Conservation (phyloP, 2,888 invertebrate species). For the Diachrysia chrysitis region DNA sequence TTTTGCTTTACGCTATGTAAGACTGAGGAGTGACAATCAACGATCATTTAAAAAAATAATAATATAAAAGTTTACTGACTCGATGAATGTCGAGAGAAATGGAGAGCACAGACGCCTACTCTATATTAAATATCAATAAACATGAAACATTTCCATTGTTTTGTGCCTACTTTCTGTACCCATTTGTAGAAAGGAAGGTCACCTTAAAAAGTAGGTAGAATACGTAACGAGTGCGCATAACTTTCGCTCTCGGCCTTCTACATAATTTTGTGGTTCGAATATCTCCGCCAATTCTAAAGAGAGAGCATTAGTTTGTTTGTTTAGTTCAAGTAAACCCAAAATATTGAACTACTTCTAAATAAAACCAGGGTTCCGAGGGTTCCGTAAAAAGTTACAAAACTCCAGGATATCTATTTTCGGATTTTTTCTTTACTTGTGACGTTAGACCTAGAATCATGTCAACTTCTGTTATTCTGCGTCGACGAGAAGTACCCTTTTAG, state of each 20-base stretch:
- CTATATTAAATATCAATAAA: slow-evolving; percentile 7
- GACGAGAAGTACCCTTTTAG: no score
- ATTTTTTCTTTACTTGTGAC: no score
- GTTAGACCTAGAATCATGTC: no score
- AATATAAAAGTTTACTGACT: not conserved
- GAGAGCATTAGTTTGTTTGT: not conserved
- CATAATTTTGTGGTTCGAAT: slow-evolving; percentile 19
- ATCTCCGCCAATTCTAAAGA: not conserved
- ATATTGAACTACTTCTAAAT: not conserved
- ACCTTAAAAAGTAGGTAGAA: slow-evolving; percentile 12
- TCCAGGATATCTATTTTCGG: no score
- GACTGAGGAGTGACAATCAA: not conserved
- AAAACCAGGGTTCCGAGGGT: no score
- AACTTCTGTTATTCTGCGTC: no score
- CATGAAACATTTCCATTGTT: not conserved
- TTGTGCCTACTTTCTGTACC: slow-evolving; percentile 1
- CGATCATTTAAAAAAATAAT: not conserved
- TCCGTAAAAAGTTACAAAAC: no score
- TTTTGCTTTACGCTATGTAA: no score
- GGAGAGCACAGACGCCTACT: not conserved
- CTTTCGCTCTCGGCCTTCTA: slow-evolving; percentile 29
- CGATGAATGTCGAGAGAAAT: not conserved
- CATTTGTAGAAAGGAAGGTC: slow-evolving; percentile 14
- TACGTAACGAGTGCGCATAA: slow-evolving; percentile 15
- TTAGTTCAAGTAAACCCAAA: not conserved